These are phyloP conservation scores for Yponomeuta evonymella DNA, from an alignment of 2,888 invertebrate species.

Conservation along the genomic window DNA sequence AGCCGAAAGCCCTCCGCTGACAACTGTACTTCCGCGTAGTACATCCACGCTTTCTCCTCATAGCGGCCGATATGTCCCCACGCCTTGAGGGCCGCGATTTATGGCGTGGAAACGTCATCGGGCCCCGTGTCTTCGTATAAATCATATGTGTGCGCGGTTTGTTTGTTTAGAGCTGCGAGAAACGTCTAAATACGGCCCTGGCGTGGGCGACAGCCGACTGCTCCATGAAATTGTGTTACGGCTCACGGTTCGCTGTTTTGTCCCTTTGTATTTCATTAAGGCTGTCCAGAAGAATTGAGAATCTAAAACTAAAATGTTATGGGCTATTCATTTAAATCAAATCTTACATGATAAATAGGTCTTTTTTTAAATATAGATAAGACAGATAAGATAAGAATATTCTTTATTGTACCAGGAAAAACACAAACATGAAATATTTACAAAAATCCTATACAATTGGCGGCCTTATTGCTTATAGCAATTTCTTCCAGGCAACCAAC, in stretches of 20 bases:
- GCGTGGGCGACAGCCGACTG: background rate
- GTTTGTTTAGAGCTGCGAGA: conserved; percentile 54
- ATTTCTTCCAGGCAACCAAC: too few relatives aligned
- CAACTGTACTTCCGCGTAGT: conserved; percentile 10
- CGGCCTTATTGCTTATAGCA: too few relatives aligned
- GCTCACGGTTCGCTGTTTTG: background rate
- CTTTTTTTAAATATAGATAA: too few relatives aligned
- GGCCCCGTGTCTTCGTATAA: conserved; percentile 61
- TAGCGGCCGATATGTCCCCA: conserved; percentile 61
- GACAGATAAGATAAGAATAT: too few relatives aligned
- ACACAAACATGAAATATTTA: too few relatives aligned
- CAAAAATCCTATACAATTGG: too few relatives aligned
- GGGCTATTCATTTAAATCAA: too few relatives aligned
- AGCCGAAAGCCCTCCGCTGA: conserved; percentile 2
- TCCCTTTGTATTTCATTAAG: too few relatives aligned
- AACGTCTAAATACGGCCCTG: conserved; percentile 45
- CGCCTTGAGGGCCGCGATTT: conserved; percentile 71
- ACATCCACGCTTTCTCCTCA: conserved; percentile 46
- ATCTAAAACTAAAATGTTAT: too few relatives aligned
- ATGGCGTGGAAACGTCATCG: conserved; percentile 73
- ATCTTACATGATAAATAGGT: too few relatives aligned
- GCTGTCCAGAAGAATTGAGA: too few relatives aligned
- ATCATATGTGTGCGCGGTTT: conserved; percentile 46
- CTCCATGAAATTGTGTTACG: background rate
- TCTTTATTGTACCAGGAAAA: too few relatives aligned